Evolutionary conservation across 2,888 invertebrate genomes (phyloP), one percentile per base, ranked within the genome.

Genomic region (Volucella inflata): DNA sequence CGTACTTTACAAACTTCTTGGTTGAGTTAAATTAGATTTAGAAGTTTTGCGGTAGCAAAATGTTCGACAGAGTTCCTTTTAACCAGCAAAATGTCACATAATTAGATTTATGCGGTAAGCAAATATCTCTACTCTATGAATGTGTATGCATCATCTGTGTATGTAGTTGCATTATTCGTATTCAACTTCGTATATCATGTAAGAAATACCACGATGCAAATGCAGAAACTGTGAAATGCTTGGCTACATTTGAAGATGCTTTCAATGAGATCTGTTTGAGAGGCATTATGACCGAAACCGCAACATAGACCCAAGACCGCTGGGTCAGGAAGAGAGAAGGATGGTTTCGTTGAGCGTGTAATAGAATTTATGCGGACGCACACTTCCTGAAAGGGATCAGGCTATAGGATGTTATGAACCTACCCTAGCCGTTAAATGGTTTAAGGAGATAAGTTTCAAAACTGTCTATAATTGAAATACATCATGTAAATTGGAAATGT

Each of bases 61-160:
- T 74, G 60, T 78, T 83, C 83, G 72, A 44, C 72, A 55, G 78
- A 78, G 78, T 74, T 70, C 57, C 79, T 72, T 78, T 74, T 64
- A 83, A 78, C 72, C 68, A 65, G 51, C 79, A 75, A 84, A 84
- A 84, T 84, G 83, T 84, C 74, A 75, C 79, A 55, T 79, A 84
- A 84, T 84, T 84, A 84, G 79, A 84, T 84, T 84, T 84, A 48
- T 65, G 83, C 46, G 74, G 79, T 84, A 53, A 79, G 83, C 74
- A 74, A 75, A 84, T 30, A 30, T 6, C 6, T 30, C 30, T 1
- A 30, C 6, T 30, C 30, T 30, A 30, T 30, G 55, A 55, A 55
- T 68, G 46, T 55, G 55, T 68, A 46, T 36, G 3, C 8, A 21
- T 50, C 64, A 2, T 36, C 38, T 40, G 30, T 55, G 36, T 68